Base-by-base conservation (phyloP, 2,797 vertebrate species). In the Scomberomorus guttatus region DNA sequence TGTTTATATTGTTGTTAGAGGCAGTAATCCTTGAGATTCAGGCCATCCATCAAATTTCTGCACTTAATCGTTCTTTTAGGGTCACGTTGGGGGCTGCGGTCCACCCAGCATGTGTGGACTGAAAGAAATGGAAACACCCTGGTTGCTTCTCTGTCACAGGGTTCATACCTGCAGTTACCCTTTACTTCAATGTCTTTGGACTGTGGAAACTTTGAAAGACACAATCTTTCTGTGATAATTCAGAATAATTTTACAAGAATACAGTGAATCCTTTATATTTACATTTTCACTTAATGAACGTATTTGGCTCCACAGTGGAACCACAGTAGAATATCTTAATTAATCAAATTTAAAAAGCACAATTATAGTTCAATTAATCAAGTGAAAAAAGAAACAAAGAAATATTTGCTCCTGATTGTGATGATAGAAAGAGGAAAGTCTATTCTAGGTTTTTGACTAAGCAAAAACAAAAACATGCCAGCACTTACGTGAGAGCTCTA, bases 41-140 rank as follows among this genome's bases (percentile, higher is more conserved):
- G 29, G 56, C 5, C 15, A 17, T 51, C 29, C 20, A 61, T 56
- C 22, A 39, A 11, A 32, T 60, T 58, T 61, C n/a, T 76, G 27
- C 12, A 58, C 24, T 64, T 64, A 57, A 57, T 69, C 10, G 2
- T 59, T 77, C 25, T 54, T 64, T 56, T 22, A 42, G 46, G 46
- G 46, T 54, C 69, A 54, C 0, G 1, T 9, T 39, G 22, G 20
- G 51, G 25, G 32, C 25, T 51, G 50, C 39, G 17, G 27, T 25
- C 29, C 29, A 10, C 32, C 50, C 37, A 54, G 27, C 15, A 55
- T 76, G 58, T 52, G 54, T 24, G 8, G 6, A 61, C 55, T 37
- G 27, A 74, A 61, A 61, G 32, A 11, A 57, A 60, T 54, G 10
- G 2, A 62, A 58, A 5, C 18, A 39, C 32, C 15, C 12, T 39